Evolutionary conservation across 2,888 invertebrate species (phyloP), one percentile per base, ranked within the genome.

Genomic region (Anticlea derivata): DNA sequence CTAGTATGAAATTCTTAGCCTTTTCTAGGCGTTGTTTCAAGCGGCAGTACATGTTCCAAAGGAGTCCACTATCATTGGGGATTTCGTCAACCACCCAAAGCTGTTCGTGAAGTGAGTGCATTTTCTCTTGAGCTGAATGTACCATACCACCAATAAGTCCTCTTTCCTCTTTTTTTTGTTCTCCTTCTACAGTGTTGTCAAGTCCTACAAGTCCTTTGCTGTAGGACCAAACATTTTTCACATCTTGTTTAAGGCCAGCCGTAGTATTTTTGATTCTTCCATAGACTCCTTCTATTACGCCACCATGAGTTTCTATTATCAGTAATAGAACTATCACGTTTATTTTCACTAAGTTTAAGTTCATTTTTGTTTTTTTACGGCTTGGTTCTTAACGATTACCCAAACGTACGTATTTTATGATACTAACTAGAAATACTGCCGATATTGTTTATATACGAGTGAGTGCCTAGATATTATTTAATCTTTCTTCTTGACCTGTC

Each of bases 231-330:
- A 51, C 63, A 37, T 60, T 61, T 13, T 43, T 46, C 7, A 61
- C 55, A n/a, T 61, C 51, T 7, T 68, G 40, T 13, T 22, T 55
- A 7, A 72, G 41, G 5, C 60, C 60, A 11, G 37, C 51, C 24
- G 69, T 58, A 1, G 68, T 72, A 27, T 63, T 47, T 34, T 58
- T 66, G 1, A 70, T 58, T 39, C 26, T 49, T 7, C 50, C 68
- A 2, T 60, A 35, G 0, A 70, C 7, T 7, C 59, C 54, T 0
- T 63, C 66, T n/a, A 70, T 45, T 0, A 68, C 10, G 7, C 65
- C 65, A 50, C 68, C 60, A 4, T 64, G 50, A 7, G 50, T 52
- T 39, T 56, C 49, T 0, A 40, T 37, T 12, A 57, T 39, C 11
- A 67, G 12, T 12, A 60, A 5, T 6, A 71, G 6, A 2, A 55